Conservation (phyloP, 2,113 vertebrate genomes). For the Odobenus rosmarus region DNA sequence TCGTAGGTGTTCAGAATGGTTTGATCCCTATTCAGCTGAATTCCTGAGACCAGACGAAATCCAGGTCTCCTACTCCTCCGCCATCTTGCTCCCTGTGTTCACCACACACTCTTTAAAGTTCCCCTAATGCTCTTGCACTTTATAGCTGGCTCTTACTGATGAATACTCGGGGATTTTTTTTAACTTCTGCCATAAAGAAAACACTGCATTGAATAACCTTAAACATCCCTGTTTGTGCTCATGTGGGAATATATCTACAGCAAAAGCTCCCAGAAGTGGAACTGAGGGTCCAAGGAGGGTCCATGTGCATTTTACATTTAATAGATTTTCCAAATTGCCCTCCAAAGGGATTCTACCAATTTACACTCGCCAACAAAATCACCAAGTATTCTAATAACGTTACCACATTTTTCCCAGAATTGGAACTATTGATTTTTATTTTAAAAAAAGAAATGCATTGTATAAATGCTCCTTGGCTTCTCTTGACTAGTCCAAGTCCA, state of each 20-base stretch:
- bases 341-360: neutral
- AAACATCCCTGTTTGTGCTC: neutral
- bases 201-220: neutral
- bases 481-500: neutral
- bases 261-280: neutral
- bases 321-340: neutral
- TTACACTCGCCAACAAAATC: neutral
- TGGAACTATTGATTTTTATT: neutral
- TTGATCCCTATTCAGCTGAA: no score
- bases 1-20: no score
- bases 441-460: slow-evolving; percentile 17
- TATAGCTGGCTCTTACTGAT: neutral
- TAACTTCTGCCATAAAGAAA: neutral
- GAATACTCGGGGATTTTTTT: neutral
- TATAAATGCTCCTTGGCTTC: neutral
- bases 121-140: neutral
- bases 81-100: no score
- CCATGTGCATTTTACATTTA: neutral
- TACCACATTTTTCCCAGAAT: neutral
- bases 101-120: fast-evolving
- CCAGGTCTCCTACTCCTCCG: no score
- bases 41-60: no score
- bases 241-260: neutral
- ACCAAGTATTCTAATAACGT: slow-evolving; percentile 19
- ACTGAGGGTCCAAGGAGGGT: neutral